Base-by-base conservation (phyloP, 1,140 invertebrate genomes). In the Neodiprion pinetum region DNA sequence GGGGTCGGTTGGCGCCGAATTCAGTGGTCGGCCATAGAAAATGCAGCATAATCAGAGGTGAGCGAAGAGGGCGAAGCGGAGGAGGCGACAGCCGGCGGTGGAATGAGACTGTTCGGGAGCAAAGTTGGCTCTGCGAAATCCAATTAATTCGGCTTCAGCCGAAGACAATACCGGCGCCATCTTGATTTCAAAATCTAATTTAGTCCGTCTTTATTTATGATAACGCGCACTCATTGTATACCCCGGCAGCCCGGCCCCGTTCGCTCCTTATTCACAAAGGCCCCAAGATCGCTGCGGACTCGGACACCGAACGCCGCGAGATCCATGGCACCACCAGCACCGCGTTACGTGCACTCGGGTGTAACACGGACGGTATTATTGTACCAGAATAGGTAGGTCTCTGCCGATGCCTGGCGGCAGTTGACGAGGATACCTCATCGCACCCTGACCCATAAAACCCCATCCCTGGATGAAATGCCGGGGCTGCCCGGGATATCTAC, bases 101-200 rank as follows among this genome's bases (percentile, higher is more conserved):
- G 53, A 61, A 61, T 61, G 53, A 61, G 53, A 61, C 11, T 61
- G 11, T 4, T 7, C 53, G 53, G 53, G 53, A 61, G 28, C 53
- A 61, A 61, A 61, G 53, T 61, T 61, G 53, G 53, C 53, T 61
- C 53, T 61, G 53, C 53, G 53, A 61, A 61, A 61, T 61, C 53
- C 53, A 61, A 61, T 61, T 61, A 61, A 61, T 61, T 61, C 53
- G n/a, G 53, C 53, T 61, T 61, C 53, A 61, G n/a, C 53, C 53
- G 53, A 61, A 61, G 53, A 61, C 53, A 61, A 61, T 61, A 61
- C 53, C 53, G 53, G 53, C 53, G 53, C 53, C 53, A 61, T 61
- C 53, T 61, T 61, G 53, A 61, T 61, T 61, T 61, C 8, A 61
- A 61, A 61, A 61, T 61, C 53, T 61, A 61, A 61, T 61, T 61